Percentiles rank a stretch among this genome's conserved stretches.
Evolutionary conservation across 2,888 invertebrate species (phyloP).

Genomic region (Drosophila paramelanica): DNA sequence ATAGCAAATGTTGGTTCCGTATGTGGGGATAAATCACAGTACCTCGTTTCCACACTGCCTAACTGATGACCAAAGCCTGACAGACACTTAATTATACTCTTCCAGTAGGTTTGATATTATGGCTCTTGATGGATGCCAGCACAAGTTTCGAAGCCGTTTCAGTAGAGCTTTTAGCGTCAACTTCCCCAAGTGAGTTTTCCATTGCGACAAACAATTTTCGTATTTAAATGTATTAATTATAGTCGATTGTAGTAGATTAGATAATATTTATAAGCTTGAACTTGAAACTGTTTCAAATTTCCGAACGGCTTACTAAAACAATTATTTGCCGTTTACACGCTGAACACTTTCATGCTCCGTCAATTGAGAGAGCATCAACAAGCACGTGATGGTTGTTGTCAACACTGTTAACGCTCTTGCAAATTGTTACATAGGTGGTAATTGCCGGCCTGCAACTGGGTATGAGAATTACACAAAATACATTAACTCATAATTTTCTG

Average conservation of each 20-base stretch:
- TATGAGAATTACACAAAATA: constrained; percentile 70
- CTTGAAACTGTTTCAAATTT: constrained; percentile 58
- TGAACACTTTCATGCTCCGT: constrained; percentile 77
- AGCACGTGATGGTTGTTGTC: constrained; percentile 37
- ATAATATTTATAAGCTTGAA: constrained; percentile 46
- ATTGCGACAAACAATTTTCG: constrained; percentile 59
- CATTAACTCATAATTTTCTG: constrained; percentile 81
- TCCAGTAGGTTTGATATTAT: neutral
- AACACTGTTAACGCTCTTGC: constrained; percentile 54
- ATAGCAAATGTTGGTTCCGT: constrained; percentile 45
- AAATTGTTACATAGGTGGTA: constrained; percentile 44
- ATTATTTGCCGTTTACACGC: constrained; percentile 38
- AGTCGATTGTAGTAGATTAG: constrained; percentile 6
- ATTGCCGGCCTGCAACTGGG: constrained; percentile 29
- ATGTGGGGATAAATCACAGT: neutral
- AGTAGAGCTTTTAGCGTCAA: constrained; percentile 30
- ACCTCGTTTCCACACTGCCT: neutral
- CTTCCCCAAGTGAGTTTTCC: constrained; percentile 52
- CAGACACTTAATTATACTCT: constrained; percentile 7
- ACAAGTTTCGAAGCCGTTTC: neutral
- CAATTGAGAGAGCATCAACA: constrained; percentile 46
- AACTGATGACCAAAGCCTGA: neutral
- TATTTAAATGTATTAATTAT: constrained; percentile 65
- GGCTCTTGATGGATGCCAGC: neutral
- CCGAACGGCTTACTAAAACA: constrained; percentile 35